Conservation (phyloP, 1,140 invertebrate genomes). For the Rhopalosiphum maidis region DNA sequence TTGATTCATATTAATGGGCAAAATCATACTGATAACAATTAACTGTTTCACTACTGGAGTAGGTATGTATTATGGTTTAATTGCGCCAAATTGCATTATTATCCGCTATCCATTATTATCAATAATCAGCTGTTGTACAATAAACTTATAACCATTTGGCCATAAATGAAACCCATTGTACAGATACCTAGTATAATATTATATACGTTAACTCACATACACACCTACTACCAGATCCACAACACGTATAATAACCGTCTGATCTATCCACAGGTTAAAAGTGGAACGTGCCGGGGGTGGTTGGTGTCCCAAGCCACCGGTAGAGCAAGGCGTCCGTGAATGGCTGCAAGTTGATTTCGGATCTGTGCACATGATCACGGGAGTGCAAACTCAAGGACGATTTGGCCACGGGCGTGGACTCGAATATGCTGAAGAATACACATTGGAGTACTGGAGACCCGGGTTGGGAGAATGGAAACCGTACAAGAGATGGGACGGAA, state of each 20-base stretch:
- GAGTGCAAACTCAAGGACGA: conserved; percentile 86
- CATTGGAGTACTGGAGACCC: conserved; percentile 89
- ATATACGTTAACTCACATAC: neutral
- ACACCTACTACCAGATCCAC: neutral
- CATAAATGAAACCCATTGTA: too few relatives aligned
- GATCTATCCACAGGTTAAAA: conserved; percentile 72
- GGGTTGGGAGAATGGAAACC: conserved; percentile 68
- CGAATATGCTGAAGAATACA: conserved; percentile 89
- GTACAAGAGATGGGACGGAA: conserved; percentile 62
- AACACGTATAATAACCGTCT: neutral
- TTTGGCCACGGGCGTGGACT: conserved; percentile 92
- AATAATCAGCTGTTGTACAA: neutral
- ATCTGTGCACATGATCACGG: conserved; percentile 79
- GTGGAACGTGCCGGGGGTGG: conserved; percentile 90
- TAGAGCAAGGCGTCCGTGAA: conserved; percentile 84
- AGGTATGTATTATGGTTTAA: neutral
- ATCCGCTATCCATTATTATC: neutral
- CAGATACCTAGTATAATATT: too few relatives aligned
- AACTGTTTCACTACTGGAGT: neutral
- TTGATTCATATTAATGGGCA: neutral
- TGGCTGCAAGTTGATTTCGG: conserved; percentile 88
- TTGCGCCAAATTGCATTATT: neutral
- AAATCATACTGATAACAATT: neutral
- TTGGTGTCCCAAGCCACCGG: conserved; percentile 90
- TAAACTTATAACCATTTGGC: neutral